Percentiles rank a stretch among this genome's conserved stretches.
phyloP scores from a whole-genome alignment of 2,797 vertebrate genomes.

The Amniataba percoides region DNA sequence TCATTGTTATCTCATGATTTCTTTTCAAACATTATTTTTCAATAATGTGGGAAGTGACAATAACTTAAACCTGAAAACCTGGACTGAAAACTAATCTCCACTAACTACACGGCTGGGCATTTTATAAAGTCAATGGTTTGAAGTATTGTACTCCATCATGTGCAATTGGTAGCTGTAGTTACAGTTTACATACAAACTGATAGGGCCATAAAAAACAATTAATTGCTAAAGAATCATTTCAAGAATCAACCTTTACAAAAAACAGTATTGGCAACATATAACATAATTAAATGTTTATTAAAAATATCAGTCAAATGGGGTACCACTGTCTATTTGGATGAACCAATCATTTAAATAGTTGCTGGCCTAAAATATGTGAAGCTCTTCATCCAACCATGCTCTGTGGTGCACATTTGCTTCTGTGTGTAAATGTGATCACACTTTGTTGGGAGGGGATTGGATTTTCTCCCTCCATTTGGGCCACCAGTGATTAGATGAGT shows the following conservation, averaged over 20 bases:
- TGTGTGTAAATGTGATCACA: conserved; percentile 57
- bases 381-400: conserved; percentile 48
- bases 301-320: too few species aligned
- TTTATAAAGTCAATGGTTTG: background rate
- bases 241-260: too few species aligned
- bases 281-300: too few species aligned
- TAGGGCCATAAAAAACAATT: too few species aligned
- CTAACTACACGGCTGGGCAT: background rate
- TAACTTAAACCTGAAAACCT: too few species aligned
- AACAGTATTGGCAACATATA: too few species aligned
- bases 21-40: background rate
- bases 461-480: conserved; percentile 78
- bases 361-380: conserved; percentile 9
- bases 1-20: background rate
- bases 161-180: too few species aligned
- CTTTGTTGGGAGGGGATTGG: conserved; percentile 64
- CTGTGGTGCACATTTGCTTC: conserved; percentile 37
- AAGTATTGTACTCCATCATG: background rate
- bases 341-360: conserved; percentile 20
- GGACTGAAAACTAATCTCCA: background rate
- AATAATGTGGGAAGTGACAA: background rate
- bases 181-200: too few species aligned
- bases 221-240: too few species aligned
- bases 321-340: background rate
- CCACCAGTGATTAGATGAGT: conserved; percentile 82